A percentile compares a stretch with the other conserved stretches of the same genome.
phyloP scores from a whole-genome alignment of 2,888 invertebrate species.

The Heliconius cydno region DNA sequence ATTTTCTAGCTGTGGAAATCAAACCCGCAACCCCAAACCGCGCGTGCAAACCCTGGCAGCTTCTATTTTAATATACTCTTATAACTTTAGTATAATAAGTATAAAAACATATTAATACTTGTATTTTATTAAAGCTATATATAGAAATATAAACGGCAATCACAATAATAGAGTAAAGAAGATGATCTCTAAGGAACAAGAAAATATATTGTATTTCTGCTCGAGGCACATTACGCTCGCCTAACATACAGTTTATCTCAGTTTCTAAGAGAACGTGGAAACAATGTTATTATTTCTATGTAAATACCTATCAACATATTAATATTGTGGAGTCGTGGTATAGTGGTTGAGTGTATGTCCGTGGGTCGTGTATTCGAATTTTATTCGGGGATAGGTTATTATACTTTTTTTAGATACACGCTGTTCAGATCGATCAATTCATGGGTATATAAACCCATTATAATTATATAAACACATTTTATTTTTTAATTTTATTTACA shows the following conservation, averaged over 20 bases:
- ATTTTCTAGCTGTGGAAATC: neutral
- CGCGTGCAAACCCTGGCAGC: too few relatives aligned
- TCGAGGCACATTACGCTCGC: neutral
- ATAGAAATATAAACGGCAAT: neutral
- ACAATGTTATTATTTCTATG: conserved; percentile 8
- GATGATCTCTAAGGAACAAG: conserved; percentile 7
- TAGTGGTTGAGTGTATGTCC: neutral
- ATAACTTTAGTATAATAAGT: neutral
- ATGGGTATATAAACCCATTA: too few relatives aligned
- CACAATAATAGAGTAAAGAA: neutral
- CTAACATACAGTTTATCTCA: neutral
- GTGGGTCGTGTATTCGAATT: neutral
- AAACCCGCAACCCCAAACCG: too few relatives aligned
- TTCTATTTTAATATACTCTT: too few relatives aligned
- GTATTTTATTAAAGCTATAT: neutral
- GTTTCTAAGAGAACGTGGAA: neutral
- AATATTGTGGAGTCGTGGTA: neutral
- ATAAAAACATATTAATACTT: neutral
- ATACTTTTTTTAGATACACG: too few relatives aligned
- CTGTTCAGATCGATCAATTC: too few relatives aligned
- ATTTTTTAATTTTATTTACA: neutral
- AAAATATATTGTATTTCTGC: conserved; percentile 11
- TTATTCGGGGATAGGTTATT: too few relatives aligned
- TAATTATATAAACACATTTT: too few relatives aligned
- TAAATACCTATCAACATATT: neutral